Percentiles rank a stretch among this genome's conserved stretches.
Evolutionary conservation across 2,888 invertebrate species (phyloP).

Genomic region (Lithophane ornitopus): DNA sequence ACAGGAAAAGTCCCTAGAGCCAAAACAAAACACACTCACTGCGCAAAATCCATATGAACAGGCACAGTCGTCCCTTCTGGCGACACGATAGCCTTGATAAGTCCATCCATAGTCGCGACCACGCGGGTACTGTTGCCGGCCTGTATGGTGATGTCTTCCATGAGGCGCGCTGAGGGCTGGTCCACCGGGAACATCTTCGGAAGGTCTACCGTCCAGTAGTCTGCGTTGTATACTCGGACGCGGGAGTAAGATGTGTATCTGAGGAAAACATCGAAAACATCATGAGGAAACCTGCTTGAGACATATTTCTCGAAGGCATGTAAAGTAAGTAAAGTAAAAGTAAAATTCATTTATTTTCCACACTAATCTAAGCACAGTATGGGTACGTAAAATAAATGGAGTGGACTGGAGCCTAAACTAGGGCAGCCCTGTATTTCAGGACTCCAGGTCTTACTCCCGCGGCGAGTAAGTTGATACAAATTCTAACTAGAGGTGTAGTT

Average conservation of each 20-base stretch:
- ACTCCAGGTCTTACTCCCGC: too few relatives aligned
- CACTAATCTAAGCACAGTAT: too few relatives aligned
- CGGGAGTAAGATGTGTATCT: conserved; percentile 89
- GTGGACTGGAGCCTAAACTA: too few relatives aligned
- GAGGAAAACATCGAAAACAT: not conserved
- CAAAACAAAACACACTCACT: conserved; percentile 86
- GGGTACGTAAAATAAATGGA: too few relatives aligned
- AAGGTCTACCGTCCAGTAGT: conserved; percentile 85
- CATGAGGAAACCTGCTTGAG: too few relatives aligned
- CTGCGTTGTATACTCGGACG: conserved; percentile 89
- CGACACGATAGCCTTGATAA: conserved; percentile 93
- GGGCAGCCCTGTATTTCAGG: too few relatives aligned
- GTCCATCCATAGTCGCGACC: conserved; percentile 92
- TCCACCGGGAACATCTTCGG: conserved; percentile 86
- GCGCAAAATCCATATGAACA: conserved; percentile 94
- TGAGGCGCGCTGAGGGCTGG: conserved; percentile 77
- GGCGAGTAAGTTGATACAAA: too few relatives aligned
- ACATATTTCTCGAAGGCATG: too few relatives aligned
- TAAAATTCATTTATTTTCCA: too few relatives aligned
- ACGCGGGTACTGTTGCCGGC: conserved; percentile 85
- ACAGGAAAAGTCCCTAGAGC: not conserved
- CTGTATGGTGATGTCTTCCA: conserved; percentile 80
- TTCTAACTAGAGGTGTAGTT: too few relatives aligned
- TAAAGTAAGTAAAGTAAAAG: too few relatives aligned
- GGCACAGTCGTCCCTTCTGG: conserved; percentile 83